Percentiles rank a stretch among this genome's conserved stretches.
phyloP scores from a whole-genome alignment of 2,888 invertebrate genomes.

The Morpho helenor region DNA sequence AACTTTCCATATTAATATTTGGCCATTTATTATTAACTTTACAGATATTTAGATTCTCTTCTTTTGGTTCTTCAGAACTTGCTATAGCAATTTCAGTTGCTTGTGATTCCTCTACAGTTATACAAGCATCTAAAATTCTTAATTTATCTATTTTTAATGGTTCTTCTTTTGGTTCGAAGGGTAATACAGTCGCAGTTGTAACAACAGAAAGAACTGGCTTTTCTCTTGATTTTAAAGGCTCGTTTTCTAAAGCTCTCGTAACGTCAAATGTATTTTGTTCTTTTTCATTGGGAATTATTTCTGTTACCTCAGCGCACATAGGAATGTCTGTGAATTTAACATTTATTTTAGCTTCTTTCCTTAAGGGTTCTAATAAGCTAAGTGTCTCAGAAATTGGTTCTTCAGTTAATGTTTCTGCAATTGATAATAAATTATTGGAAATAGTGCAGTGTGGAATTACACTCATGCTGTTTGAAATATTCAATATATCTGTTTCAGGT shows the following conservation, averaged over 20 bases:
- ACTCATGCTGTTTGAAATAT: slow-evolving; percentile 12
- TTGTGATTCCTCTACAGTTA: slow-evolving; percentile 10
- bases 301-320: slow-evolving; percentile 22
- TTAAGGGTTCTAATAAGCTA: background rate
- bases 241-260: slow-evolving; percentile 13
- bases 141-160: slow-evolving; percentile 10
- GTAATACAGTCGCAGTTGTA: slow-evolving; percentile 15
- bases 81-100: slow-evolving; percentile 9
- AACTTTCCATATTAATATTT: slow-evolving; percentile 1
- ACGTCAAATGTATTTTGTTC: slow-evolving; percentile 25
- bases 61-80: slow-evolving; percentile 6
- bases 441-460: slow-evolving; percentile 1
- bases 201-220: slow-evolving; percentile 20
- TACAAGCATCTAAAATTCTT: slow-evolving; percentile 3
- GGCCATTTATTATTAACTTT: background rate
- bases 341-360: slow-evolving; percentile 12
- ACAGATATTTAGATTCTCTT: background rate
- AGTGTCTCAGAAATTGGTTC: slow-evolving; percentile 12
- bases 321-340: slow-evolving; percentile 8
- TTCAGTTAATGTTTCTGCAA: slow-evolving; percentile 15
- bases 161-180: slow-evolving; percentile 11
- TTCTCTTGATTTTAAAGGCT: slow-evolving; percentile 23
- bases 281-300: slow-evolving; percentile 32
- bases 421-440: slow-evolving; percentile 6
- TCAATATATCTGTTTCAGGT: slow-evolving; percentile 20